Percentiles rank a stretch among this genome's conserved stretches.
phyloP scores from a whole-genome alignment of 2,797 vertebrate genomes.

The Schizopygopsis malacanthus region DNA sequence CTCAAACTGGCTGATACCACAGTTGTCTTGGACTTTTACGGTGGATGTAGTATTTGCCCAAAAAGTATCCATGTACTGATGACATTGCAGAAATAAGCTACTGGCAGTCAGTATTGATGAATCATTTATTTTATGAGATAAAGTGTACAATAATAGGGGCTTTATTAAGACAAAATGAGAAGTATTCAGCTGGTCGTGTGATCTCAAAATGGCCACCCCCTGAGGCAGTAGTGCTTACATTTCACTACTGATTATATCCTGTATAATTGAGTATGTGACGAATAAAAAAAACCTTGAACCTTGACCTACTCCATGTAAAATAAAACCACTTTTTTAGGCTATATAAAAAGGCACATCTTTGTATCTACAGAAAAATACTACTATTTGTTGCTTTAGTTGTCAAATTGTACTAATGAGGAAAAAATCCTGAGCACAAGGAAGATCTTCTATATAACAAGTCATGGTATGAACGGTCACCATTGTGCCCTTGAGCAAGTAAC shows the following conservation, averaged over 20 bases:
- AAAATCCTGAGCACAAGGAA: background rate
- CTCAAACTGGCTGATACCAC: no score
- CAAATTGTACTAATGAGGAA: background rate
- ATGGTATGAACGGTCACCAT: background rate
- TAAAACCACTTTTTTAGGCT: background rate
- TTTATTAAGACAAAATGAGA: background rate
- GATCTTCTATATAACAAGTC: background rate
- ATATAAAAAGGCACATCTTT: background rate
- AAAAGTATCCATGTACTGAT: background rate
- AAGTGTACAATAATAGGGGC: background rate
- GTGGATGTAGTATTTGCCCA: background rate
- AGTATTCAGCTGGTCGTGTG: background rate
- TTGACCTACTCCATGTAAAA: background rate
- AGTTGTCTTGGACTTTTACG: background rate
- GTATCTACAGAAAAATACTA: background rate
- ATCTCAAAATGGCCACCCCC: background rate
- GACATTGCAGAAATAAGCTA: background rate
- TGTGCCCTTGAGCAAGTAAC: background rate
- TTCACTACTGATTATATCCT: no score
- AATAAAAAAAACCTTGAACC: no score
- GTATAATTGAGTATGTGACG: no score
- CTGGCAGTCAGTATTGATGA: background rate
- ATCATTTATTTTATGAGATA: background rate
- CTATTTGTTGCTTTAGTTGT: background rate
- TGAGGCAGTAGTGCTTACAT: no score